phyloP scores from a whole-genome alignment of 2,797 vertebrate genomes.

The Anguilla anguilla region DNA sequence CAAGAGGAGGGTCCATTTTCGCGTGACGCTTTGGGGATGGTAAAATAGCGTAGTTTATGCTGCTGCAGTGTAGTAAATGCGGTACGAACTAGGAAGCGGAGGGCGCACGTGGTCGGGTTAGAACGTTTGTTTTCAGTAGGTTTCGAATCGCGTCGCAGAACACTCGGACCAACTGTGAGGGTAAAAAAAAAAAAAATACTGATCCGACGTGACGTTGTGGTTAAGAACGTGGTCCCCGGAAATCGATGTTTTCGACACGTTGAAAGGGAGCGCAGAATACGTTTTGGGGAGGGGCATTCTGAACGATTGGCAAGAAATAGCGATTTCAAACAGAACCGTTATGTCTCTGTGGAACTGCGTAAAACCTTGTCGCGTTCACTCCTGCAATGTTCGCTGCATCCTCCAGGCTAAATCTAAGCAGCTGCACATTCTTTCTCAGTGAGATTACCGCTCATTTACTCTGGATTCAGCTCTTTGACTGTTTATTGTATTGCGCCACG shows the following conservation, averaged over 20 bases:
- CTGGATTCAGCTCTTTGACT: not conserved
- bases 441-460: slow-evolving; percentile 9
- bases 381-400: not conserved
- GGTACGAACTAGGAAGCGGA: too few relatives aligned
- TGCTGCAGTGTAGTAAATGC: slow-evolving; percentile 3
- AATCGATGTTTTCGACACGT: too few relatives aligned
- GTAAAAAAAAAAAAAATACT: too few relatives aligned
- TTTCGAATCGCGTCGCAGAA: too few relatives aligned
- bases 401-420: not conserved
- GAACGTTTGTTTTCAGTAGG: too few relatives aligned
- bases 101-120: too few relatives aligned
- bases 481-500: not conserved
- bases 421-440: not conserved
- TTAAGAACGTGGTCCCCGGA: too few relatives aligned
- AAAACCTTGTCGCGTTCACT: not conserved
- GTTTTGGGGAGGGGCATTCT: too few relatives aligned
- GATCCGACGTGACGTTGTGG: too few relatives aligned
- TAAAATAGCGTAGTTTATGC: not conserved
- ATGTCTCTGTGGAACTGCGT: not conserved
- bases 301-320: too few relatives aligned
- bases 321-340: not conserved
- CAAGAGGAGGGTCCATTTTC: not conserved
- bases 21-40: not conserved
- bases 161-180: too few relatives aligned
- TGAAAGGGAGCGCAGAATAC: too few relatives aligned